Base-by-base conservation (phyloP, 2,113 vertebrate genomes). In the Hippopotamus amphibius region DNA sequence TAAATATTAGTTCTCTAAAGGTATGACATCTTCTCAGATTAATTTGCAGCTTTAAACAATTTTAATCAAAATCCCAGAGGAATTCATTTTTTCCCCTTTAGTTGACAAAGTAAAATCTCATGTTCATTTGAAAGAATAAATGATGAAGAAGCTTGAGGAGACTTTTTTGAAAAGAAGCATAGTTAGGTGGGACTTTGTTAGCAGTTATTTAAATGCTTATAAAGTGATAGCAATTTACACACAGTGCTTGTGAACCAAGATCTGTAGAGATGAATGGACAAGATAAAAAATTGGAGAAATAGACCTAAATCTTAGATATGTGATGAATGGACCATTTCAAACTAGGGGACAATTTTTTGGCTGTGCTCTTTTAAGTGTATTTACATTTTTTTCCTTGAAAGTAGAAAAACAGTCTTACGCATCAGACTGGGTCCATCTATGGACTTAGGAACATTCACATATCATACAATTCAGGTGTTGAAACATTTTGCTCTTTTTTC, bases 31-130 rank as follows among this genome's bases (percentile, higher is more conserved):
- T 48, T 80, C 71, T n/a, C n/a, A 68, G 90, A 86, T 92, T 95
- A 94, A 97, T 88, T 53, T 95, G 81, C 71, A 84, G 91, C 50
- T 84, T 90, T 88, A 85, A 96, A 79, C 41, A 76, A 80, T 84
- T 94, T 80, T 80, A 93, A 90, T 84, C 33, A 85, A 80, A 88
- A 37, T 90, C 65, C 26, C 71, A 37, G 76, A 86, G 43, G 95
- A 90, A 93, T 90, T 94, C 10, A 63, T 68, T 65, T 48, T 33
- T 81, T 59, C 37, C 3, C 21, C 5, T 33, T 11, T 48, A 81
- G 57, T 48, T 90, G 77, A 92, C 37, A 37, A 48, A 80, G 57
- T 88, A 65, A 69, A 95, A 80, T 79, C 69, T 57, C 46, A 76
- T 41, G 57, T 69, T 95, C 57, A 76, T 76, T 92, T 92, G 50